Percentiles rank a stretch among this genome's conserved stretches.
phyloP scores from a whole-genome alignment of 2,797 vertebrate species.

The Sciurus vulgaris region DNA sequence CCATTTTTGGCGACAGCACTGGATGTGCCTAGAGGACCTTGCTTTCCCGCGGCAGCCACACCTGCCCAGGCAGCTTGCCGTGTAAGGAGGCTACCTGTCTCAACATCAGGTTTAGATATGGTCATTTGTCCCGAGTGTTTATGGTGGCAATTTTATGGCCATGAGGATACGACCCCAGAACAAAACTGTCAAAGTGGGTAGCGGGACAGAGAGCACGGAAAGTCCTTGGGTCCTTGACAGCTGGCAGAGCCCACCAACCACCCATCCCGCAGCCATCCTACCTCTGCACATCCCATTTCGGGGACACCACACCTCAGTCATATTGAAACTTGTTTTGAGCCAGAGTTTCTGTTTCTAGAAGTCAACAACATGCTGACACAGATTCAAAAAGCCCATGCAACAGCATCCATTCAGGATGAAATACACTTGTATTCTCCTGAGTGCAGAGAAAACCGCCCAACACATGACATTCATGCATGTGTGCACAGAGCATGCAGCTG shows the following conservation, averaged over 20 bases:
- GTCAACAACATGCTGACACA: neutral
- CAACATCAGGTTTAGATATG: neutral
- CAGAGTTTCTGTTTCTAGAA: neutral
- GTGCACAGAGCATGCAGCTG: neutral
- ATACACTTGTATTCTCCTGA: no score
- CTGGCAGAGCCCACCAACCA: rapidly evolving
- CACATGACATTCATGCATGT: neutral
- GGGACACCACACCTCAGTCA: rapidly evolving
- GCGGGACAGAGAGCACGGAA: neutral
- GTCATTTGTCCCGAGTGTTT: neutral
- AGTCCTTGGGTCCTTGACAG: neutral
- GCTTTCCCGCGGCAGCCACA: neutral
- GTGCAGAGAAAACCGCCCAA: neutral
- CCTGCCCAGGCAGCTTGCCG: no score
- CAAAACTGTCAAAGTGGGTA: neutral
- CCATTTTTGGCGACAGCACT: rapidly evolving
- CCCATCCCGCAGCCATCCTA: rapidly evolving
- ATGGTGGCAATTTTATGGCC: neutral
- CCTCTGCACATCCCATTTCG: no score
- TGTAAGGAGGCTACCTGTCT: rapidly evolving
- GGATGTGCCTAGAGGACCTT: rapidly evolving
- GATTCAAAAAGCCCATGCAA: neutral
- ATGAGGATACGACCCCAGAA: rapidly evolving
- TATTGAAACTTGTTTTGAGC: neutral
- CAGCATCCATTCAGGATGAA: neutral